A percentile compares a stretch with the other conserved stretches of the same genome.
Conservation (phyloP, 2,797 vertebrate genomes). For the Anguilla anguilla region DNA sequence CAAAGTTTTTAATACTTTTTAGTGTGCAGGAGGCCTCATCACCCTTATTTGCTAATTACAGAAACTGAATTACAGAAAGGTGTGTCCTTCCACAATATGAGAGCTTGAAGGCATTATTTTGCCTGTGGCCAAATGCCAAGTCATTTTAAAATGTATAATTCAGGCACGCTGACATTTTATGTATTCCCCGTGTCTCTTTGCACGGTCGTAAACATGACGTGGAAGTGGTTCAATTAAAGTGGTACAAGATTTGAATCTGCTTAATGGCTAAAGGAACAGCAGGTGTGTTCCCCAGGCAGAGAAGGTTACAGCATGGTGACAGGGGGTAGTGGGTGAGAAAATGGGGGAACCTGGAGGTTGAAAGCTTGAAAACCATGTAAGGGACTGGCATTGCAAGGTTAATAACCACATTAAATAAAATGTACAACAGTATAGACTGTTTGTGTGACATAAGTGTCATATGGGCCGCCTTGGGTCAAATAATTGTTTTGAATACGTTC, state of each 20-base stretch:
- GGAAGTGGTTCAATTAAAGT: not conserved
- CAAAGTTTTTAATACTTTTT: constrained; percentile 11
- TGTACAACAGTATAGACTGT: not conserved
- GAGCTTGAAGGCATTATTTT: constrained; percentile 10
- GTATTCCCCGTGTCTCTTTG: not conserved
- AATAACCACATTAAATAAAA: not conserved
- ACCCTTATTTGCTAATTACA: constrained; percentile 13
- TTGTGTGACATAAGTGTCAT: not conserved
- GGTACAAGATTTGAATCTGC: not conserved
- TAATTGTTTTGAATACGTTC: not conserved
- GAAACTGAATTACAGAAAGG: not conserved
- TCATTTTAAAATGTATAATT: constrained; percentile 16
- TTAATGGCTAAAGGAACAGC: not conserved
- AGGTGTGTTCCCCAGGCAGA: not conserved
- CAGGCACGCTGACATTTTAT: constrained; percentile 10
- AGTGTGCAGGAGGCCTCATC: not conserved
- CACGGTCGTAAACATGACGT: not conserved
- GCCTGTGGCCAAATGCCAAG: constrained; percentile 21
- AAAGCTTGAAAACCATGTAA: not conserved
- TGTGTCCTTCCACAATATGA: not conserved
- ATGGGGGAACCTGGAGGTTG: not conserved
- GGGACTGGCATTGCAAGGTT: not conserved
- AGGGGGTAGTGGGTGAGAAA: not conserved
- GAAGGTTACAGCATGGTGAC: not conserved
- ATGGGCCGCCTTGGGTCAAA: not conserved